phyloP scores from a whole-genome alignment of 2,113 vertebrate genomes.

The Agapornis roseicollis region DNA sequence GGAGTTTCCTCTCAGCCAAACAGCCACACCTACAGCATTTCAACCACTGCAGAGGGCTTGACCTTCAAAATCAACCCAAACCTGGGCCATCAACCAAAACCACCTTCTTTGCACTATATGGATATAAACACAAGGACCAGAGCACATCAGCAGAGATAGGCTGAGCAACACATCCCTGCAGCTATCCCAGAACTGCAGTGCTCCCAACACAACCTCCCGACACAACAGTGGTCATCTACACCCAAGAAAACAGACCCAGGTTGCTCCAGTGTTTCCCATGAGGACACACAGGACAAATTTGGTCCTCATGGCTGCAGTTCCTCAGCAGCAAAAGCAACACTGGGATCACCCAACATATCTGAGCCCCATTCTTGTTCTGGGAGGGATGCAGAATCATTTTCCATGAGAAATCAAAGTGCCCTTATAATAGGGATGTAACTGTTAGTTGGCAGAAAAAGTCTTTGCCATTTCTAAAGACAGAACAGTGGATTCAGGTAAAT shows the following conservation, averaged over 20 bases:
- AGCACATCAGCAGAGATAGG: neutral
- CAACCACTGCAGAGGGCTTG: neutral
- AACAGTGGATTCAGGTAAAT: neutral
- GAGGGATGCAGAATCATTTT: neutral
- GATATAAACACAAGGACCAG: neutral
- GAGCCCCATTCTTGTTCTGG: neutral
- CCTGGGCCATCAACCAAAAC: neutral
- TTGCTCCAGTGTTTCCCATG: neutral
- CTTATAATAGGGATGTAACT: neutral
- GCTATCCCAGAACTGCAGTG: neutral
- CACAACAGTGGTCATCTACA: neutral
- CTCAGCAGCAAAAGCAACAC: neutral
- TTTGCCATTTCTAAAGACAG: neutral
- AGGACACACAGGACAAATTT: neutral
- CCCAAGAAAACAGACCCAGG: neutral
- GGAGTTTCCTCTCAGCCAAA: neutral
- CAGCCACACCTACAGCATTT: neutral
- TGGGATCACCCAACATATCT: neutral
- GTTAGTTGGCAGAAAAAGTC: neutral
- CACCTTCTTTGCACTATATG: rapidly evolving
- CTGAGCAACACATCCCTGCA: neutral
- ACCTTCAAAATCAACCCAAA: neutral
- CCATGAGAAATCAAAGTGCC: neutral
- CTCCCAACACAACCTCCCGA: neutral
- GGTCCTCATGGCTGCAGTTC: neutral